Base-by-base conservation (phyloP, 1,140 invertebrate species). In the Bombus difficillimus region DNA sequence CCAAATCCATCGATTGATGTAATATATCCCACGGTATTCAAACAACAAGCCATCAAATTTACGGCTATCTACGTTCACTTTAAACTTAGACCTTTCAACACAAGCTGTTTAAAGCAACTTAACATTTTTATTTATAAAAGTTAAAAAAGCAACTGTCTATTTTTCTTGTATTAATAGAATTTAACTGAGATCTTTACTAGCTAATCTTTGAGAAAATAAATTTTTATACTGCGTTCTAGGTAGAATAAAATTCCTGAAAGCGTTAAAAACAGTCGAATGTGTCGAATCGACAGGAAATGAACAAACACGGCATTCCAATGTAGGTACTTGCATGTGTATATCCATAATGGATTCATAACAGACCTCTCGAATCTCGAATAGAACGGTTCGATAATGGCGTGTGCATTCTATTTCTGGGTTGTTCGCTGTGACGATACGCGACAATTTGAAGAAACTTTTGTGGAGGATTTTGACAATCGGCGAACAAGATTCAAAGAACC, bases 341-440 rank as follows among this genome's bases (percentile, higher is more conserved):
- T 9, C 1, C 12, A 25, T 15, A 43, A 39, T 53, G 43, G 43
- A 68, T 76, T n/a, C 62, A 43, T 37, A n/a, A 69, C 28, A 28
- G 43, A 22, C 12, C 15, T 34, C 43, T 69, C 28, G 3, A 53
- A 37, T 39, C 37, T 12, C 22, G 2, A 41, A 32, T 57, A n/a
- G 39, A 32, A 39, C 28, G 9, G 68, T 28, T 53, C 62, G 47
- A 69, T 77, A 68, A 39, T 22, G 57, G 12, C n/a, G 57, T 25
- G 13, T 34, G n/a, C 53, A 15, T 28, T 18, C 37, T 83, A 83
- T 75, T 72, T 78, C 75, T 59, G 62, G 81, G 32, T 75, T 43
- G 72, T 78, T 83, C 25, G 34, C 15, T 22, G 74, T 32, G 32
- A 78, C 72, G 71, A 83, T 59, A 66, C 37, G 34, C 34, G 73